Evolutionary conservation across 2,797 vertebrate species (phyloP).

Genomic region (Gorsachius magnificus): DNA sequence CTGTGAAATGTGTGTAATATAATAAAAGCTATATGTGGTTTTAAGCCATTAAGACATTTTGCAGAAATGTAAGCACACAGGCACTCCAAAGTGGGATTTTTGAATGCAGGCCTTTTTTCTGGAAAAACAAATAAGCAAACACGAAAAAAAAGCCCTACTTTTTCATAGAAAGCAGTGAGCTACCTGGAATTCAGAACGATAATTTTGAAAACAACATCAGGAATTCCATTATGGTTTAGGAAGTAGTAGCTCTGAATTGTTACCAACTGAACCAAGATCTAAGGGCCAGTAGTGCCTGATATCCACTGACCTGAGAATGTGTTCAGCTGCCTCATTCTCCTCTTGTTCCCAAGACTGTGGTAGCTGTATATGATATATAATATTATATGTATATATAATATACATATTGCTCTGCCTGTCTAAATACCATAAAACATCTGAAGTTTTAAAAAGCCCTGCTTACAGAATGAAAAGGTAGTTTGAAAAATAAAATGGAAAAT

Average conservation of each 20-base stretch:
- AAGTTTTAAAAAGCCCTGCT: not conserved
- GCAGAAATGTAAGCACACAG: not conserved
- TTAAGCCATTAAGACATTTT: not conserved
- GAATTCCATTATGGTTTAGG: not conserved
- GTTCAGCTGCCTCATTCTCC: not conserved
- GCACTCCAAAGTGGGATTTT: not conserved
- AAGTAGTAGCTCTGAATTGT: not conserved
- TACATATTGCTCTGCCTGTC: not conserved
- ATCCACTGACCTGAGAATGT: not conserved
- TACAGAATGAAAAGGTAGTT: not conserved
- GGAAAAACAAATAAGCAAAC: not conserved
- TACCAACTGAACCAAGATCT: not conserved
- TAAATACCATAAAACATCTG: not conserved
- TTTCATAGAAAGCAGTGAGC: not conserved
- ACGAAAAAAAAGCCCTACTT: not conserved
- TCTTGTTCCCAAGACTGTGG: not conserved
- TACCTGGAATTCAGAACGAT: not conserved
- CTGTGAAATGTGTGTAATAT: not conserved
- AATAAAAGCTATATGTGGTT: not conserved
- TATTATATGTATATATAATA: not conserved
- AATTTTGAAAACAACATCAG: not conserved
- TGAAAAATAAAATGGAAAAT: not conserved
- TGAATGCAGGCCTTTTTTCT: not conserved
- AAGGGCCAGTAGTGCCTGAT: not conserved
- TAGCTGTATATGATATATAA: not conserved